phyloP scores from a whole-genome alignment of 37 sponge, comb jelly and placozoan species.

The Trichoplax adhaerens region DNA sequence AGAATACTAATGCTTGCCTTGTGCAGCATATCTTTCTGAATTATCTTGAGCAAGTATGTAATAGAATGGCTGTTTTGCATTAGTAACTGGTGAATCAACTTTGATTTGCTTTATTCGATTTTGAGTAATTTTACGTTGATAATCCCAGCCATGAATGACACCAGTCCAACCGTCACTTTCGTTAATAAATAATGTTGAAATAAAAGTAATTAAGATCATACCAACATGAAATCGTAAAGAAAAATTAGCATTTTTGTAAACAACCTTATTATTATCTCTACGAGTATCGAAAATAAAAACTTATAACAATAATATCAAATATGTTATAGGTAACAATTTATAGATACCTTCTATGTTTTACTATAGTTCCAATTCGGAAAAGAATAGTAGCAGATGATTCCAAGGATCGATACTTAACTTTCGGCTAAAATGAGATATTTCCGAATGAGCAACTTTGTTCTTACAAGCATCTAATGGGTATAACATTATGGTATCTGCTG shows the following conservation, averaged over 20 bases:
- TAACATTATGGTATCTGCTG: too few species aligned
- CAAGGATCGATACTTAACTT: not conserved
- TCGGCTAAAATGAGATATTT: not conserved
- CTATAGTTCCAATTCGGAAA: slow-evolving; percentile 13
- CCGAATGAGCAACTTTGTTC: too few species aligned
- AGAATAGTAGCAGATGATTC: not conserved
- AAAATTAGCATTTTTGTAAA: too few species aligned
- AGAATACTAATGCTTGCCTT: slow-evolving; percentile 24
- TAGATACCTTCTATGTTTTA: slow-evolving; percentile 18
- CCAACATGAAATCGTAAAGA: not conserved
- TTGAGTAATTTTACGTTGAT: slow-evolving; percentile 29
- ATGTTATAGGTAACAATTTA: not conserved
- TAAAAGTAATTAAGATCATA: too few species aligned
- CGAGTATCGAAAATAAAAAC: too few species aligned
- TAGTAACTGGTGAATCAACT: slow-evolving; percentile 19
- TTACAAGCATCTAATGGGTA: too few species aligned
- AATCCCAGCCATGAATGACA: slow-evolving; percentile 71
- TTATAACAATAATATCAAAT: not conserved
- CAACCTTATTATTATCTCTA: too few species aligned
- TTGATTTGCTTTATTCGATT: slow-evolving; percentile 52
- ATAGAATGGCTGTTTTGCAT: slow-evolving; percentile 58
- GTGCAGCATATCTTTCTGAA: slow-evolving; percentile 53
- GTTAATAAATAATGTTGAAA: slow-evolving; percentile 32
- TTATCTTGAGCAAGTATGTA: slow-evolving; percentile 56
- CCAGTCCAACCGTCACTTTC: slow-evolving; percentile 3